Evolutionary conservation across 2,797 vertebrate species (phyloP).

Genomic region (Squalus acanthias): DNA sequence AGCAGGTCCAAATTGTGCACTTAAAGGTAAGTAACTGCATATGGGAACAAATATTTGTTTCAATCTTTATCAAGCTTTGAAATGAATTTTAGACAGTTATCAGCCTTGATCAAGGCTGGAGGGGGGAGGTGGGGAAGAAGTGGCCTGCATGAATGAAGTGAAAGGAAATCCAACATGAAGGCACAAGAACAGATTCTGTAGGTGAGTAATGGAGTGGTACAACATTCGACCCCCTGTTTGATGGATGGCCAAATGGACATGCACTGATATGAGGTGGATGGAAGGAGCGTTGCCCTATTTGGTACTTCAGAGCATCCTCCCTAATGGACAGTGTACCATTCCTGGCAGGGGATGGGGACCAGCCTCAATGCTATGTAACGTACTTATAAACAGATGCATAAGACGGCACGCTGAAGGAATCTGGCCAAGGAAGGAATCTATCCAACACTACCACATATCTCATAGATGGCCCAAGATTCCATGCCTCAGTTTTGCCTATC

Average conservation of each 20-base stretch:
- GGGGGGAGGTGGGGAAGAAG: not conserved
- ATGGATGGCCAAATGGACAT: not conserved
- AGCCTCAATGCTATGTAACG: not conserved
- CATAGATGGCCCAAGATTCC: not conserved
- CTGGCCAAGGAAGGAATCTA: not conserved
- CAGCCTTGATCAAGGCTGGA: not conserved
- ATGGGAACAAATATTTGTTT: not conserved
- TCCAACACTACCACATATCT: not conserved
- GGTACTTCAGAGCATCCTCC: not conserved
- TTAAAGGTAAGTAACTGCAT: not conserved
- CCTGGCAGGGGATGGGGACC: not conserved
- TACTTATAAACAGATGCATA: not conserved
- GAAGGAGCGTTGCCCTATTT: not conserved
- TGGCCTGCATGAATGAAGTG: not conserved
- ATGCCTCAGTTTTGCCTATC: not conserved
- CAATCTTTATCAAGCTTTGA: too few relatives aligned
- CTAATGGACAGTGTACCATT: too few relatives aligned
- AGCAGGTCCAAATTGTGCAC: not conserved
- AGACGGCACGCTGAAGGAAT: not conserved
- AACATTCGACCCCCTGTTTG: not conserved
- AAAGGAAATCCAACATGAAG: not conserved
- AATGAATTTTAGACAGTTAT: too few relatives aligned
- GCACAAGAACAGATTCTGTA: not conserved
- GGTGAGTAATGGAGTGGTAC: not conserved
- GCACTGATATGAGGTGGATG: not conserved